Evolutionary conservation across 2,797 vertebrate genomes (phyloP), one percentile per base, ranked within the genome.

Genomic region (Malacoctenus gilli): DNA sequence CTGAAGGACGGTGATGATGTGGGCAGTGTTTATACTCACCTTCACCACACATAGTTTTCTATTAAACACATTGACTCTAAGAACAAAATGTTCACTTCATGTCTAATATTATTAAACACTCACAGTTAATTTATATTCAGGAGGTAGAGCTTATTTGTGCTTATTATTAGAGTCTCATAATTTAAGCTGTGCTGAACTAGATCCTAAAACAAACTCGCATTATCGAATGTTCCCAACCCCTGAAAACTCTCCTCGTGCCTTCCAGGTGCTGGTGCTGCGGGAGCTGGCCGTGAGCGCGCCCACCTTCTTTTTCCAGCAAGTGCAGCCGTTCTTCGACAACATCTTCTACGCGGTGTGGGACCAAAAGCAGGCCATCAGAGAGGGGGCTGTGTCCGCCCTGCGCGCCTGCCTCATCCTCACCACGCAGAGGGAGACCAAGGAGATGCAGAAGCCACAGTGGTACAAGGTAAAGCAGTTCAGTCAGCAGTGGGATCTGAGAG

Each of bases 361-460:
- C 87, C 94, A 94, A 5, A 99, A 99, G 75, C 97, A 99, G 86
- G 97, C 96, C 46, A 97, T 99, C 72, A 91, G 97, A 0, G 97
- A 98, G 68, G 97, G 96, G 5, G 97, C 97, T 0, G 97, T 99
- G 7, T 94, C 97, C 0, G 97, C 97, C 12, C 92, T 99, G 53
- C 89, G 96, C 25, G 97, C 97, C 64, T 95, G 92, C 77, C 93
- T 99, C 61, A 97, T 98, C 69, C 94, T 99, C 62, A 99, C 97
- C 75, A 98, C 97, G 0, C 96, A 98, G 59, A 91, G 97, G 23
- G 97, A 99, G 86, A 97, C 95, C 0, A 99, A 99, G 78, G 97
- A 99, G 85, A 98, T 99, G 95, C 97, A 99, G 91, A 98, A 98
- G 75, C 97, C 97, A 1, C 95, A 95, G 94, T 99, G 97, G 97